Base-by-base conservation (phyloP, 2,888 invertebrate species). In the Drosophila testacea region DNA sequence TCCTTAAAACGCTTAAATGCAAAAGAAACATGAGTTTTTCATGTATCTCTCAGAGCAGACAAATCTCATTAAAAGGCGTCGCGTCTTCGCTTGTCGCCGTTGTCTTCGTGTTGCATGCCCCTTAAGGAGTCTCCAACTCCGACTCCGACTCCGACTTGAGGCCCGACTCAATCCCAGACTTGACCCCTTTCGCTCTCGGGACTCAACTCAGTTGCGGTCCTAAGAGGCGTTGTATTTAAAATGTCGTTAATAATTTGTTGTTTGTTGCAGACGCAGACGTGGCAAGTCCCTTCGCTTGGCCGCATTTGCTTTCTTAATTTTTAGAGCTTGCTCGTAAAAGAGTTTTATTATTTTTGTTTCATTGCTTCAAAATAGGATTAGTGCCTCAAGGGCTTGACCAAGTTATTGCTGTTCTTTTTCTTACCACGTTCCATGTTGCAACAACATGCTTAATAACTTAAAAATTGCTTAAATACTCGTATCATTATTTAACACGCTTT, bases 231-330 rank as follows among this genome's bases (percentile, higher is more conserved):
- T 73, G 88, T 84, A 88, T 89, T 88, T 88, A 86, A 88, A 88
- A 88, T 88, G 88, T 89, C 89, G 89, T 88, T 88, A 88, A 88
- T 86, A 89, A 89, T 88, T 88, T 88, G 89, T 87, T 88, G 84
- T 79, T 71, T 81, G 56, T 64, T 69, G 80, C 63, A 32, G 32
- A 32, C 9, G 32, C 32, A 32, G 6, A 32, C 7, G 70, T 48
- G 38, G 46, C 65, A 55, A 67, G 46, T 73, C 54, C 59, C 64
- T 69, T 36, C 32, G n/a, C 47, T 16, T 32, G 61, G 62, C 46
- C 47, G 60, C 52, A 38, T 70, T 73, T 62, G 41, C 16, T 50
- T 22, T 27, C 48, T 56, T 54, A 27, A n/a, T 42, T 52, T 81
- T 79, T 69, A 71, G 66, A 75, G 83, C 82, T 69, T 72, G 80